These are phyloP conservation scores for Rhynchonema sp. DNA, from an alignment of 2,888 invertebrate species.

Conservation along the genomic window DNA sequence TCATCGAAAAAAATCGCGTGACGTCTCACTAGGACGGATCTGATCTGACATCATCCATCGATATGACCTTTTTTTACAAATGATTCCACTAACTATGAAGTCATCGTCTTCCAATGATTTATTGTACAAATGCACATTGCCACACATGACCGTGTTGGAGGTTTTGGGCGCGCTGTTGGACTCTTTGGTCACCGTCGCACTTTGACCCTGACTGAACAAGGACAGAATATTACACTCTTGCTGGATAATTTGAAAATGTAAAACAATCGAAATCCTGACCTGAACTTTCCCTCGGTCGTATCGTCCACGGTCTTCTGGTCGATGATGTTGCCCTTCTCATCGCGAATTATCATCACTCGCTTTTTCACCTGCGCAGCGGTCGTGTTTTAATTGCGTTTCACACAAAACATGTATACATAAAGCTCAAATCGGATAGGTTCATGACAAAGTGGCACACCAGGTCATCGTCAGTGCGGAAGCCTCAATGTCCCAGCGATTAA, in stretches of 20 bases:
- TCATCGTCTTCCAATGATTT: neutral
- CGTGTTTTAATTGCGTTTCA: no score
- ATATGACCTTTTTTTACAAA: neutral
- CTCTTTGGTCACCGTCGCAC: neutral
- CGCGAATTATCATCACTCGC: neutral
- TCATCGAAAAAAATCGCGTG: no score
- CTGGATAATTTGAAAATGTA: no score
- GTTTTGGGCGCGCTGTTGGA: neutral
- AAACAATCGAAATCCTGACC: no score
- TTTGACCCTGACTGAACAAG: neutral
- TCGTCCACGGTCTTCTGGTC: neutral
- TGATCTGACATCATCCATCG: no score
- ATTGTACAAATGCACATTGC: neutral
- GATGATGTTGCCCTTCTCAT: neutral
- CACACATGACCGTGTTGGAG: neutral
- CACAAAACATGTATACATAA: no score
- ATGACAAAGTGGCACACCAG: no score
- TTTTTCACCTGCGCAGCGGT: neutral
- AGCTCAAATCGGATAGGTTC: no score
- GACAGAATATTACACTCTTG: no score
- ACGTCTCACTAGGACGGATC: no score
- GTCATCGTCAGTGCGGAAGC: no score
- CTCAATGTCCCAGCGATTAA: no score
- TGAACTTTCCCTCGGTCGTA: neutral
- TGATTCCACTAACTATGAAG: neutral